These are phyloP conservation scores for Copsychus sechellarum DNA, from an alignment of 2,113 vertebrate genomes.

Conservation along the genomic window DNA sequence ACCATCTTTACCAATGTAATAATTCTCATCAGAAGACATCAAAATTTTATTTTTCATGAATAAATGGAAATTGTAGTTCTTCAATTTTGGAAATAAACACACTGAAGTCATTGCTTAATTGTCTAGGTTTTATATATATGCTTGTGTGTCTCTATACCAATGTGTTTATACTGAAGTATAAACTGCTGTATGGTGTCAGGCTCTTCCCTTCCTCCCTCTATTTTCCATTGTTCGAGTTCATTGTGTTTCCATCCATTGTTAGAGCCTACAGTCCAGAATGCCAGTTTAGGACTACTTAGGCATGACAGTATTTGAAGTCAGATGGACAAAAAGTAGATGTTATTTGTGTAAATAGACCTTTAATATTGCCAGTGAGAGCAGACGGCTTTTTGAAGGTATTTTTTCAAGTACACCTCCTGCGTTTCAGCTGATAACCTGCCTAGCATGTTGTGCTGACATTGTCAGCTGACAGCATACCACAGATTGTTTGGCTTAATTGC, in stretches of 20 bases:
- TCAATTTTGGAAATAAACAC: background rate
- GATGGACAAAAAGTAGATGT: background rate
- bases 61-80: background rate
- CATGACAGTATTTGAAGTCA: background rate
- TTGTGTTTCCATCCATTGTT: background rate
- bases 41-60: background rate
- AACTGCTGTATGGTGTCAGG: background rate
- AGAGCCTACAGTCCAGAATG: background rate
- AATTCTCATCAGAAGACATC: background rate
- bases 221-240: background rate
- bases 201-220: background rate
- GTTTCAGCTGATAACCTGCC: constrained; percentile 9
- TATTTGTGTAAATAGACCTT: background rate
- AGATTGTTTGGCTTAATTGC: constrained; percentile 43
- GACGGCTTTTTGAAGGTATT: background rate
- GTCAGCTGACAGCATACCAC: constrained; percentile 39
- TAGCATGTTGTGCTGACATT: background rate
- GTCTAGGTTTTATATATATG: background rate
- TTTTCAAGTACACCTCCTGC: background rate
- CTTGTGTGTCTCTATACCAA: background rate
- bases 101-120: background rate
- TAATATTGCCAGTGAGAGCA: background rate
- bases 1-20: background rate
- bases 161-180: background rate
- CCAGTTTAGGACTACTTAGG: background rate